Base-by-base conservation (phyloP, 2,113 vertebrate genomes). In the Neodontobutis hainanensis region DNA sequence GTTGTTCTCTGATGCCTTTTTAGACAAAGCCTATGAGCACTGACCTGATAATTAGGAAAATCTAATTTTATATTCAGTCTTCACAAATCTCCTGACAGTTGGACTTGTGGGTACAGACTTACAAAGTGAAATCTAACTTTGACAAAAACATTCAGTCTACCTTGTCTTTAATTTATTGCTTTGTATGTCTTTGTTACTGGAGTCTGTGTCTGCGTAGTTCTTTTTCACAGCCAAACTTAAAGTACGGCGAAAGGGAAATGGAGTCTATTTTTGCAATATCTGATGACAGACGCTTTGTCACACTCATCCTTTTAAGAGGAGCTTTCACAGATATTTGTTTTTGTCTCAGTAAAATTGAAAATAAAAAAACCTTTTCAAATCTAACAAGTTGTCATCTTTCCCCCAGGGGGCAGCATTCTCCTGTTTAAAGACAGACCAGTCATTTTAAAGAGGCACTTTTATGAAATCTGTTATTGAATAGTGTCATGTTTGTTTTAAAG, bases 211-310 rank as follows among this genome's bases (percentile, higher is more conserved):
- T 83, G 73, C 65, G 66, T 64, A 47, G 61, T 75, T 72, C 64
- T 81, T 75, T 51, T 71, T 77, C 62, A 82, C 74, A 69, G 62
- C 62, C 65, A 82, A 82, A 84, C 65, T 68, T 40, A 59, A 64
- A 76, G 68, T 70, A 77, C 12, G 68, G 72, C 75, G 74, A 88
- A 89, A 87, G 84, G 83, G 84, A 86, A 83, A 82, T 65, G 40
- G 59, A 75, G 75, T 82, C 84, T 86, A 86, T 88, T 88, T 88
- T 89, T 88, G 76, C 83, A 85, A 77, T 80, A 79, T 82, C 67
- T 52, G 53, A 81, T 73, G 65, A 70, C 45, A 73, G 75, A 77
- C 83, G 83, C 61, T 74, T 77, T 73, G 61, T 80, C 53, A 57
- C 42, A 45, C 64, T 62, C 70, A 61, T 85, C 67, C 46, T 83